A percentile compares a stretch with the other conserved stretches of the same genome.
phyloP scores from a whole-genome alignment of 2,888 invertebrate species.

The Phymatocera aterrima region DNA sequence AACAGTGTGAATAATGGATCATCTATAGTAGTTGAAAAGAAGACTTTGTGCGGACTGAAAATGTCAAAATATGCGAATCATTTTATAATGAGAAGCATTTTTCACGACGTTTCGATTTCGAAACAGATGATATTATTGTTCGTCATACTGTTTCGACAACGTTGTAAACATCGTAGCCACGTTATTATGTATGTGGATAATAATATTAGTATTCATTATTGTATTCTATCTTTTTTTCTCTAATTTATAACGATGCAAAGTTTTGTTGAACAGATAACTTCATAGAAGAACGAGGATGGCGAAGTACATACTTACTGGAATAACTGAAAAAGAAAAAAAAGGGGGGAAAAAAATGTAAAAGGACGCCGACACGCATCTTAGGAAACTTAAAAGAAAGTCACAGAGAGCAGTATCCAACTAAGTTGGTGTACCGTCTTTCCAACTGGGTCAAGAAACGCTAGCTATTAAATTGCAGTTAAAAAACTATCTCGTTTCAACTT shows the following conservation, averaged over 20 bases:
- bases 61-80: neutral
- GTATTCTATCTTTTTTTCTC: neutral
- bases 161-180: too few species aligned
- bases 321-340: neutral
- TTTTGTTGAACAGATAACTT: constrained; percentile 4
- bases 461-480: constrained; percentile 40
- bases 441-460: constrained; percentile 42
- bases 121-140: too few species aligned
- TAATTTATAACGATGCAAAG: neutral
- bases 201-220: too few species aligned
- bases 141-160: too few species aligned
- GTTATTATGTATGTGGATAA: too few species aligned
- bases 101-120: too few species aligned
- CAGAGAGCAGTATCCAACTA: constrained; percentile 2
- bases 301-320: too few species aligned
- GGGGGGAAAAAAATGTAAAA: neutral
- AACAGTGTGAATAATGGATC: too few species aligned
- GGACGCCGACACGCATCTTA: constrained; percentile 34
- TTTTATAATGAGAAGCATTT: too few species aligned
- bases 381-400: constrained; percentile 41
- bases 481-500: constrained; percentile 24
- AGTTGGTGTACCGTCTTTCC: constrained; percentile 36
- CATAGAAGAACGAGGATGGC: constrained; percentile 8
- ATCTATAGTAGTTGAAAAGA: too few species aligned
- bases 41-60: too few species aligned